These are phyloP conservation scores for Pleuronectes platessa DNA, from an alignment of 2,113 vertebrate genomes.

Conservation along the genomic window DNA sequence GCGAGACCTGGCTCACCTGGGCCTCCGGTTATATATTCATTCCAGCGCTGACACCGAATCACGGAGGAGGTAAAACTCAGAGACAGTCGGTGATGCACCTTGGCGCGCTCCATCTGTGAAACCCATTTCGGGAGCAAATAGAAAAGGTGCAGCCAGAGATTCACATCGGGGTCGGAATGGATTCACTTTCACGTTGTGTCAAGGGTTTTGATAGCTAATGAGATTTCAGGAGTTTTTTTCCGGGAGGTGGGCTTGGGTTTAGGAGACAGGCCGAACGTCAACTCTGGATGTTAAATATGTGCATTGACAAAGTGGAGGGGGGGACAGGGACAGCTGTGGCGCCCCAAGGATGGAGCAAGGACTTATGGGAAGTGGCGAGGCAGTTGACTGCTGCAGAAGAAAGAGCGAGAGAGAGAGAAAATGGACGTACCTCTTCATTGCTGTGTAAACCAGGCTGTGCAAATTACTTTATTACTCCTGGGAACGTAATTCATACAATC, in stretches of 20 bases:
- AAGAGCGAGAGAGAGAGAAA: background rate
- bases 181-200: constrained; percentile 40
- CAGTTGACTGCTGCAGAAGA: constrained; percentile 10
- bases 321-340: constrained; percentile 37
- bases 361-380: constrained; percentile 40
- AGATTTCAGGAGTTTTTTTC: constrained; percentile 23
- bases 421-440: constrained; percentile 34
- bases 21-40: constrained; percentile 44
- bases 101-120: constrained; percentile 42
- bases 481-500: constrained; percentile 49
- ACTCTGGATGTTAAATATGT: constrained; percentile 39
- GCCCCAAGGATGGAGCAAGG: constrained; percentile 28
- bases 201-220: constrained; percentile 48
- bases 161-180: background rate
- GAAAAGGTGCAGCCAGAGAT: constrained; percentile 12
- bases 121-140: constrained; percentile 55
- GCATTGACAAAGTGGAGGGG: constrained; percentile 31
- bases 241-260: background rate
- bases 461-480: constrained; percentile 54
- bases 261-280: constrained; percentile 28
- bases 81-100: constrained; percentile 35
- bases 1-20: constrained; percentile 38
- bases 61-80: constrained; percentile 30
- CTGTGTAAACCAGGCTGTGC: constrained; percentile 52
- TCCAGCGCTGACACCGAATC: constrained; percentile 24